Percentiles rank a stretch among this genome's conserved stretches.
Conservation (phyloP, 2,113 vertebrate genomes). For the Toxotes jaculatrix region DNA sequence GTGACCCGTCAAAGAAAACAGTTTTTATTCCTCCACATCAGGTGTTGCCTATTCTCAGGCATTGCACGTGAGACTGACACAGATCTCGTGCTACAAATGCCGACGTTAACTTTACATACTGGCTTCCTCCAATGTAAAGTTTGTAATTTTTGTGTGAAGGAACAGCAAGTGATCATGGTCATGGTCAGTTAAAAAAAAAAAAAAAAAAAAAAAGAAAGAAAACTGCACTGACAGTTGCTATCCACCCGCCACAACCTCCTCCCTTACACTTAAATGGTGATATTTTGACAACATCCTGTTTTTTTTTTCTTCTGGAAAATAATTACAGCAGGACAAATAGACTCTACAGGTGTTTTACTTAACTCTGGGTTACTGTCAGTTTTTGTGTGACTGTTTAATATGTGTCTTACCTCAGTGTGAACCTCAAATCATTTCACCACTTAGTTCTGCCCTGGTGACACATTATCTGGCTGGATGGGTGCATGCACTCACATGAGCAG, state of each 20-base stretch:
- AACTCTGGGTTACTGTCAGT: not conserved
- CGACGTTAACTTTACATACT: too few relatives aligned
- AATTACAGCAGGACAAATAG: too few relatives aligned
- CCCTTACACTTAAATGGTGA: not conserved
- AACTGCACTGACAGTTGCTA: too few relatives aligned
- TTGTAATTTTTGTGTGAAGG: too few relatives aligned
- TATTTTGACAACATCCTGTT: not conserved
- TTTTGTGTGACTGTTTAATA: not conserved
- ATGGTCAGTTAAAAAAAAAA: too few relatives aligned
- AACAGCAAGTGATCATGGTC: too few relatives aligned
- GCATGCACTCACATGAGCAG: slow-evolving; percentile 27
- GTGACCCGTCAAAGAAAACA: not conserved
- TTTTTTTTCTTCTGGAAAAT: not conserved
- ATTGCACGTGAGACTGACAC: too few relatives aligned
- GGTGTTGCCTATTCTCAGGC: too few relatives aligned
- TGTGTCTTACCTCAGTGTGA: slow-evolving; percentile 1
- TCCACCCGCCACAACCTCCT: not conserved
- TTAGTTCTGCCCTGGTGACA: slow-evolving; percentile 24
- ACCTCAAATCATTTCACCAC: not conserved
- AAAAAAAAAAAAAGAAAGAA: too few relatives aligned
- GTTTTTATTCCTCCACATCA: not conserved
- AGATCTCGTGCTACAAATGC: too few relatives aligned
- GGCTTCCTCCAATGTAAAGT: too few relatives aligned
- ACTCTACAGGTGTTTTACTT: not conserved
- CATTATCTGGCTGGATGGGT: slow-evolving; percentile 29